Percentiles rank a stretch among this genome's conserved stretches.
Evolutionary conservation across 2,113 vertebrate species (phyloP).

Genomic region (Apodemus sylvaticus): DNA sequence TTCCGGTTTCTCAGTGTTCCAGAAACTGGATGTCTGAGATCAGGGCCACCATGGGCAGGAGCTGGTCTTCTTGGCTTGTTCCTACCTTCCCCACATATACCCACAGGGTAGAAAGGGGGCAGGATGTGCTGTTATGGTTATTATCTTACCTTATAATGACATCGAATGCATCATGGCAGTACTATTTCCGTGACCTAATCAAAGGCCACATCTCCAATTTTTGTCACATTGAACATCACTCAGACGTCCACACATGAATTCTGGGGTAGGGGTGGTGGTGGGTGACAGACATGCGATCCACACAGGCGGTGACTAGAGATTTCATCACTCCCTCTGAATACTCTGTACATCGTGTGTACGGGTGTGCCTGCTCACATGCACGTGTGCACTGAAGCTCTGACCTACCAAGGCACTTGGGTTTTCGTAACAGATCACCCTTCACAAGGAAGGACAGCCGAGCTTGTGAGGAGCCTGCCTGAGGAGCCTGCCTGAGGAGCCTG

Average conservation of each 20-base stretch:
- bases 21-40: neutral
- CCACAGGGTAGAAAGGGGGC: neutral
- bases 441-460: neutral
- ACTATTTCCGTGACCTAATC: neutral
- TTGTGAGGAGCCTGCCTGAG: neutral
- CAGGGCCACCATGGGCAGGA: no score
- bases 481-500: neutral
- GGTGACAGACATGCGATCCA: neutral
- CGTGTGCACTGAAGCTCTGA: neutral
- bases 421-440: neutral
- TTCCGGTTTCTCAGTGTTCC: neutral
- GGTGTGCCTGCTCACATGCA: no score
- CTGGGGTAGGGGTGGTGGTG: neutral
- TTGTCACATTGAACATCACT: accelerated
- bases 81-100: accelerated
- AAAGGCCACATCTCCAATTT: neutral
- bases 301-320: neutral
- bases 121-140: neutral
- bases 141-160: neutral
- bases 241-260: neutral
- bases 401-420: neutral
- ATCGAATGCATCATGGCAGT: neutral
- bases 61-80: neutral
- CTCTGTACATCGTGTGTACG: neutral
- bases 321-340: neutral